phyloP scores from a whole-genome alignment of 2,113 vertebrate species.

The Sylvia atricapilla region DNA sequence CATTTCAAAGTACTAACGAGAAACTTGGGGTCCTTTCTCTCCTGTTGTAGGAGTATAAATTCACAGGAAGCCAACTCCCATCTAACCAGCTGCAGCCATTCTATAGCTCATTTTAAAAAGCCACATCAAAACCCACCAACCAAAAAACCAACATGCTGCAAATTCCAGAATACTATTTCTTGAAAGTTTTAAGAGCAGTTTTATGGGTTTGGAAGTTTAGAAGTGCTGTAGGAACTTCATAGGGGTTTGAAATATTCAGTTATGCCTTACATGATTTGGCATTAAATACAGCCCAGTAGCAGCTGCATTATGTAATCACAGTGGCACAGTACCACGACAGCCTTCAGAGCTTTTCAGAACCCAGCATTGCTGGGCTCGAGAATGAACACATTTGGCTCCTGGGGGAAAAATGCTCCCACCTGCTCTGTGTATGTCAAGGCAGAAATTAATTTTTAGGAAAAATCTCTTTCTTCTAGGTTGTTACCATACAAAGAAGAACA shows the following conservation, averaged over 20 bases:
- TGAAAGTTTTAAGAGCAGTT: not conserved
- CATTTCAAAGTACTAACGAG: not conserved
- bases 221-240: not conserved
- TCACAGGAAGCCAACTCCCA: not conserved
- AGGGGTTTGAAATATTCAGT: not conserved
- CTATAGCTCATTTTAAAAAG: not conserved
- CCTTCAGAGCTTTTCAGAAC: not conserved
- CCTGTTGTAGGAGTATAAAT: not conserved
- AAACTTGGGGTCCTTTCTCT: not conserved
- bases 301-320: not conserved
- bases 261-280: not conserved
- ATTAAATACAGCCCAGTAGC: not conserved
- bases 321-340: not conserved
- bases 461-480: not conserved
- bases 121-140: not conserved
- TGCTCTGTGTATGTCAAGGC: not conserved
- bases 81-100: not conserved
- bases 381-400: not conserved
- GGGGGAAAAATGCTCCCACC: not conserved
- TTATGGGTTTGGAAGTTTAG: not conserved
- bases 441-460: not conserved
- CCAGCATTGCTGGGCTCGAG: accelerated
- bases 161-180: not conserved
- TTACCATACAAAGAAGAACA: not conserved
- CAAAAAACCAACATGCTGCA: not conserved